phyloP scores from a whole-genome alignment of 2,113 vertebrate genomes.

The Benitochromis conjunctus region DNA sequence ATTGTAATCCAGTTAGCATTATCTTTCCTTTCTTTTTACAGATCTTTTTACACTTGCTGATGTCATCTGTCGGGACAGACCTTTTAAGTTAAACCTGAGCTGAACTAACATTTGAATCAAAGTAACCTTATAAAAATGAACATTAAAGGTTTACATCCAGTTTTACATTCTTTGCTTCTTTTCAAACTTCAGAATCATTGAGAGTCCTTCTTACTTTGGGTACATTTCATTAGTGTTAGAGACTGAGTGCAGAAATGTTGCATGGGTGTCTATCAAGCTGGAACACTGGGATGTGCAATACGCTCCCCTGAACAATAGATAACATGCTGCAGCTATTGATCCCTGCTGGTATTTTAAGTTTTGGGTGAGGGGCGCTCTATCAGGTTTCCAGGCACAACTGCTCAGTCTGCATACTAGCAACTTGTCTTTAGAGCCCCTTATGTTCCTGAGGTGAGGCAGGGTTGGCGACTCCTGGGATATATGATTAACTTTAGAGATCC shows the following conservation, averaged over 20 bases:
- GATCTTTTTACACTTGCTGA: neutral
- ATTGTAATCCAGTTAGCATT: neutral
- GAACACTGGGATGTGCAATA: neutral
- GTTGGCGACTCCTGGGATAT: neutral
- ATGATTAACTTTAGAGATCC: neutral
- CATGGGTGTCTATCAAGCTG: constrained; percentile 37
- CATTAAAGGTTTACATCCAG: fast-evolving
- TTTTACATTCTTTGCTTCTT: neutral
- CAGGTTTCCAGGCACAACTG: constrained; percentile 65
- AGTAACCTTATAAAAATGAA: neutral
- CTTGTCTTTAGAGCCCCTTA: constrained; percentile 21
- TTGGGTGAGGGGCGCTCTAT: constrained; percentile 63
- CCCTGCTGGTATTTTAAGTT: constrained; percentile 68
- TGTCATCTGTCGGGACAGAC: neutral
- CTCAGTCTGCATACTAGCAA: constrained; percentile 29
- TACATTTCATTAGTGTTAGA: neutral
- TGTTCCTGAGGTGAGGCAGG: constrained; percentile 5
- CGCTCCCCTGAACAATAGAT: constrained; percentile 54
- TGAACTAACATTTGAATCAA: neutral
- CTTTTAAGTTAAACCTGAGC: neutral
- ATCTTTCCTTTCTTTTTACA: neutral
- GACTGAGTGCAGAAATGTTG: neutral
- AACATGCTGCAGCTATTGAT: constrained; percentile 72
- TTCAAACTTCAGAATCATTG: neutral
- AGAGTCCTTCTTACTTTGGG: neutral